Percentiles rank a stretch among this genome's conserved stretches.
Conservation (phyloP, 30 jellyfish, hydroid and myxozoan species). For the Aurelia aurita complex sp. Pacific region DNA sequence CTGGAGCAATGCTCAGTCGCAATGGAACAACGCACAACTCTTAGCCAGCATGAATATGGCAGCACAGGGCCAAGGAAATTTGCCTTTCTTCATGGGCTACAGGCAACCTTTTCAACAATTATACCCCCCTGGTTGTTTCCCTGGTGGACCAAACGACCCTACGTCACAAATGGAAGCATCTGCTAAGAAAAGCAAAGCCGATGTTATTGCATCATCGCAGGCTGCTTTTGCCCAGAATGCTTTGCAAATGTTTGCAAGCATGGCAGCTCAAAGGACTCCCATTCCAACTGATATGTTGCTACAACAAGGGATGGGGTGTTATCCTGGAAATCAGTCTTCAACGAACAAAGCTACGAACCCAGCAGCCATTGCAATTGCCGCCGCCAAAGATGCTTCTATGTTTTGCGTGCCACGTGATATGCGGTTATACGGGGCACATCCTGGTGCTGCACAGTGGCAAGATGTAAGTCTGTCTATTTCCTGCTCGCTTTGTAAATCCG, state of each 20-base stretch:
- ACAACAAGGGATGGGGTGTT: constrained; percentile 68
- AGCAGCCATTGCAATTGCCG: constrained; percentile 98
- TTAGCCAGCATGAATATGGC: constrained; percentile 41
- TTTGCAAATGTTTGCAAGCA: constrained; percentile 73
- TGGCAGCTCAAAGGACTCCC: constrained; percentile 74
- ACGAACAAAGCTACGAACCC: constrained; percentile 89
- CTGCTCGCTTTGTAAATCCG: too few relatives aligned
- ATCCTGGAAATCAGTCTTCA: constrained; percentile 35
- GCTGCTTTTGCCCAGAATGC: constrained; percentile 59
- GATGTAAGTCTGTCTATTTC: constrained; percentile 56
- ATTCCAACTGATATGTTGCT: constrained; percentile 66
- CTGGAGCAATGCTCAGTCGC: constrained; percentile 41
- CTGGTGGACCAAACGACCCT: constrained; percentile 50
- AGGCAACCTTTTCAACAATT: constrained; percentile 67
- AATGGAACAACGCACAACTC: constrained; percentile 65
- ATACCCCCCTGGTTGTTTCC: constrained; percentile 50
- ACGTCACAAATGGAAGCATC: constrained; percentile 45
- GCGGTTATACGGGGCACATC: constrained; percentile 89
- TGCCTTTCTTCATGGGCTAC: constrained; percentile 74
- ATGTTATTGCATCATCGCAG: constrained; percentile 51
- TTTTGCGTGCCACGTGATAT: constrained; percentile 70
- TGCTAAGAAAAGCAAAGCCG: constrained; percentile 42
- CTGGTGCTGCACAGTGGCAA: constrained; percentile 95
- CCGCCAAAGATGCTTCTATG: constrained; percentile 89
- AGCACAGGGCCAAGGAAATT: constrained; percentile 57